Conservation (phyloP, 2,888 invertebrate species). For the Agrotis ipsilon region DNA sequence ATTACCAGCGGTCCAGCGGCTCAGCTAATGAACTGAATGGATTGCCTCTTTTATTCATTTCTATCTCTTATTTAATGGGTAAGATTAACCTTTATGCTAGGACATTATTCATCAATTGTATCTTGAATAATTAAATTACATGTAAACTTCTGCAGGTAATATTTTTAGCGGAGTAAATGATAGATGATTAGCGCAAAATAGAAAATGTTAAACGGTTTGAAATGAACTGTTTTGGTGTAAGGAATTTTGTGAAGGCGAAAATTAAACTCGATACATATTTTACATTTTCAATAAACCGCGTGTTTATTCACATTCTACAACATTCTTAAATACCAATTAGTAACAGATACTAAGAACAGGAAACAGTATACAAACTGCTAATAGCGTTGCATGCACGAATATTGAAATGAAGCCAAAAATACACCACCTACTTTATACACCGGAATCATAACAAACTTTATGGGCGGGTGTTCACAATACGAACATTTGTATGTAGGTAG, state of each 20-base stretch:
- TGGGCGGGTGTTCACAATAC: constrained; percentile 44
- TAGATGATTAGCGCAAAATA: not conserved
- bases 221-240: not conserved
- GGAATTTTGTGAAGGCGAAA: not conserved
- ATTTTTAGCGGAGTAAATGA: not conserved
- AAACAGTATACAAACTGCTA: not conserved
- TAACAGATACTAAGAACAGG: not conserved
- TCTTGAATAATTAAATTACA: constrained; percentile 65
- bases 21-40: constrained; percentile 68
- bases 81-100: constrained; percentile 64
- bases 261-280: not conserved
- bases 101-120: constrained; percentile 67
- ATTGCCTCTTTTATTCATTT: constrained; percentile 71
- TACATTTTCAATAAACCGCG: not conserved
- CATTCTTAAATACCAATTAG: constrained; percentile 15
- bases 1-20: constrained; percentile 27
- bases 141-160: constrained; percentile 59
- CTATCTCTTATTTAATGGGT: constrained; percentile 67
- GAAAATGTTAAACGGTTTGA: not conserved
- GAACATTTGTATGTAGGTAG: constrained; percentile 40
- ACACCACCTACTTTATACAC: constrained; percentile 31
- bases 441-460: constrained; percentile 52
- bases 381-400: constrained; percentile 18
- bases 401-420: constrained; percentile 43
- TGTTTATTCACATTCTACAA: constrained; percentile 7